Evolutionary conservation across 2,888 invertebrate genomes (phyloP), one percentile per base, ranked within the genome.

Genomic region (Melanophora roralis): DNA sequence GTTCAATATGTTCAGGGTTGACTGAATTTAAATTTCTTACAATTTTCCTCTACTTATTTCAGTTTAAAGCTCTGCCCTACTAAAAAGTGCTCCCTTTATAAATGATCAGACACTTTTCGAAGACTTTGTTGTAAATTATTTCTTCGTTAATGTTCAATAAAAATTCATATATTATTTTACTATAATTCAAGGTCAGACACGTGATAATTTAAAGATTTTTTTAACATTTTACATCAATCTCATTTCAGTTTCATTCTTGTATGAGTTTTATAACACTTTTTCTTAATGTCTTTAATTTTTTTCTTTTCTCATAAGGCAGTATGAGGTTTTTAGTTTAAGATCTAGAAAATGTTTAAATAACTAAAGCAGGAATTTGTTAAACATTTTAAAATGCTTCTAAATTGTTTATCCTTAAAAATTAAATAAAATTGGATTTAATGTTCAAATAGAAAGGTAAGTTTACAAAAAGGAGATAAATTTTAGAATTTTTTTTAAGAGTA

Each of bases 201-300:
- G 74, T 74, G 74, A 74, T 67, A 67, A 59, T 74, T 65, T 74
- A 51, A 59, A 47, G 67, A 57, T 59, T 67, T 65, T 59, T 51
- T 32, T 47, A 64, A 2, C 36, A 32, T 53, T 64, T 73, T 43
- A 73, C 57, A 57, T 65, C 65, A 65, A 45, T 49, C 38, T 19
- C 32, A 11, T 1, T 23, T 14, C 36, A 32, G 14, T 73, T 64
- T 7, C 6, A 27, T 27, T 3, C 27, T 67, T 49, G 51, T 74
- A 67, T 67, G 16, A 51, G 43, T 47, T 67, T 74, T 67, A 65
- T 38, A 65, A 74, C 73, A 55, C 65, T 47, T 21, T 64, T 74
- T 45, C 12, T 14, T 62, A 49, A 16, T n/a, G 11, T 32, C 38
- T 14, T 47, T n/a, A n/a, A n/a, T 4, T 38, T 32, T 12, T 5